Percentiles rank a stretch among this genome's conserved stretches.
Evolutionary conservation across 2,888 invertebrate species (phyloP).

Genomic region (Eristalinus sepulchralis): DNA sequence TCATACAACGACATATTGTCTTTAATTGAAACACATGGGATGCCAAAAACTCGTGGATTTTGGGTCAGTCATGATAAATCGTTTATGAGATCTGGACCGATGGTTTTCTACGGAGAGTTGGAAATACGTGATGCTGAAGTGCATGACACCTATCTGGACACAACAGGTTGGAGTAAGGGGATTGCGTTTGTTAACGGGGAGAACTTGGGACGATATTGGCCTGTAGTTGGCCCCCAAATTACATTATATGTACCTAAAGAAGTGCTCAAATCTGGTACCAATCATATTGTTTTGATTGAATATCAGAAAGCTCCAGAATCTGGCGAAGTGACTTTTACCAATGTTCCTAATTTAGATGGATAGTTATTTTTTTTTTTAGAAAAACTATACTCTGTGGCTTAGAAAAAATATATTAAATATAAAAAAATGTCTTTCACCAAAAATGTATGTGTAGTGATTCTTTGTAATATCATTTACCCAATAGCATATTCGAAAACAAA

Average conservation of each 20-base stretch:
- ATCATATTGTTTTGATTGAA: constrained; percentile 84
- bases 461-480: too few relatives aligned
- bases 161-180: constrained; percentile 93
- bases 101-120: constrained; percentile 82
- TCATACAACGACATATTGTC: constrained; percentile 76
- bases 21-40: constrained; percentile 73
- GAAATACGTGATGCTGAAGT: constrained; percentile 80
- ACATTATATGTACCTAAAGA: constrained; percentile 92
- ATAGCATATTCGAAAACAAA: too few relatives aligned
- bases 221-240: constrained; percentile 89
- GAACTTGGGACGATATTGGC: constrained; percentile 94
- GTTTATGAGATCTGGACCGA: constrained; percentile 81
- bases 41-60: constrained; percentile 63
- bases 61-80: constrained; percentile 53
- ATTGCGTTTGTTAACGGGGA: constrained; percentile 91
- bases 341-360: constrained; percentile 79
- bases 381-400: neutral
- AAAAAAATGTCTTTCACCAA: neutral
- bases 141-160: constrained; percentile 89
- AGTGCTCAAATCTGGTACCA: constrained; percentile 83
- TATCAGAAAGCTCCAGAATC: constrained; percentile 81
- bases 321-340: constrained; percentile 78
- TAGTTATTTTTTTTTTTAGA: constrained; percentile 35
- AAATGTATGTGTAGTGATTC: too few relatives aligned
- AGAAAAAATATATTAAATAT: neutral